Percentiles rank a stretch among this genome's conserved stretches.
phyloP scores from a whole-genome alignment of 37 sponge, comb jelly and placozoan species.

The Spongia lamella region DNA sequence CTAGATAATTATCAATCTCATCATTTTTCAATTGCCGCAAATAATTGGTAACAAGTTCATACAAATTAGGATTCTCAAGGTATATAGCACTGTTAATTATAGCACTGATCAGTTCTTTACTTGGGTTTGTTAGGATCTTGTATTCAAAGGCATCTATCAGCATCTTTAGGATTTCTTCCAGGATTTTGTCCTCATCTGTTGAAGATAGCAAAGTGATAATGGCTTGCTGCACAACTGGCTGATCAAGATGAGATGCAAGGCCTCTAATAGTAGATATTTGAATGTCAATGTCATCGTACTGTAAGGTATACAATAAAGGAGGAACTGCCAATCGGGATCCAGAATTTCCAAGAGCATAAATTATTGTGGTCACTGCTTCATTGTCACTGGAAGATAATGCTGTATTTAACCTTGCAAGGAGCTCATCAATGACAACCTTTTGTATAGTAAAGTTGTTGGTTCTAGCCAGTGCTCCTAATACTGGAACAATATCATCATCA shows the following conservation, averaged over 20 bases:
- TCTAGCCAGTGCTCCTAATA: no score
- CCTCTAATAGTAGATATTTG: constrained; percentile 35
- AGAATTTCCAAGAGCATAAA: constrained; percentile 52
- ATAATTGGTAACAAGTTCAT: constrained; percentile 12
- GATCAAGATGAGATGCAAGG: constrained; percentile 10
- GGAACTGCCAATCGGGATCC: constrained; percentile 12
- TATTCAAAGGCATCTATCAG: not conserved
- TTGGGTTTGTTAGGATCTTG: not conserved
- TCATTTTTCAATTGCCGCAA: constrained; percentile 15
- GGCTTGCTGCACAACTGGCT: constrained; percentile 18
- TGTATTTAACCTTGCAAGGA: not conserved
- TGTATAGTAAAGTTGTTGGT: no score
- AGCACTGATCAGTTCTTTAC: not conserved
- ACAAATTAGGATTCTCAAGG: constrained; percentile 26
- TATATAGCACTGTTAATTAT: not conserved
- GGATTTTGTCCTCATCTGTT: not conserved
- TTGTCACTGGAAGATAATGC: not conserved
- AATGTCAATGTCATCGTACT: constrained; percentile 26
- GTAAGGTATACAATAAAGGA: constrained; percentile 16
- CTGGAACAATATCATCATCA: no score
- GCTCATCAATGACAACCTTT: no score
- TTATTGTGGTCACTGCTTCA: constrained; percentile 8
- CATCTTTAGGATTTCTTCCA: not conserved
- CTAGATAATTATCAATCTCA: not conserved
- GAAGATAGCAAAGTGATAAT: not conserved